Conservation (phyloP, 2,113 vertebrate genomes). For the Emberiza fucata region DNA sequence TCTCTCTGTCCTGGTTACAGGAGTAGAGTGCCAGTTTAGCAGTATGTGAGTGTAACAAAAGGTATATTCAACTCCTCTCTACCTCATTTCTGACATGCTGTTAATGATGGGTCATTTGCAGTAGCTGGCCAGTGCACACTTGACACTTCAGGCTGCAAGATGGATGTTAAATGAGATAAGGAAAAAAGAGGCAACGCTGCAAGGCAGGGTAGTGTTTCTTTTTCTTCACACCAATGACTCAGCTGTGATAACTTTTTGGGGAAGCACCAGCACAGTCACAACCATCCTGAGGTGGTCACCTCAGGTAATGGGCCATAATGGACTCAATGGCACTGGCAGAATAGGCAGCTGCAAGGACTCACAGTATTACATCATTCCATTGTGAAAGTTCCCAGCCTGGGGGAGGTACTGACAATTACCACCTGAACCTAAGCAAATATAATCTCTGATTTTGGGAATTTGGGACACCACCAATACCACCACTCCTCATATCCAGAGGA, state of each 20-base stretch:
- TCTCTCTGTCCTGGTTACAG: not conserved
- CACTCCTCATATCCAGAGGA: not conserved
- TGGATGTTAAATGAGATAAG: not conserved
- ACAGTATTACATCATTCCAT: too few relatives aligned
- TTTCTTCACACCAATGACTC: not conserved
- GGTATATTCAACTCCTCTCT: not conserved
- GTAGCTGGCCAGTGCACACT: not conserved
- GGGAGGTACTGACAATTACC: not conserved
- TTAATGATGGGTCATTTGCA: not conserved
- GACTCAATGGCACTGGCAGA: not conserved
- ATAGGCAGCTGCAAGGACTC: not conserved
- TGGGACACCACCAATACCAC: not conserved
- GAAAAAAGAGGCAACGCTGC: not conserved
- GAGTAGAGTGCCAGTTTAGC: not conserved
- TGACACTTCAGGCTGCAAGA: not conserved
- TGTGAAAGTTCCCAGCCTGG: too few relatives aligned
- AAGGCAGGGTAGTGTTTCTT: not conserved
- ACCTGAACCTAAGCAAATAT: not conserved
- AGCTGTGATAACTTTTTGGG: not conserved
- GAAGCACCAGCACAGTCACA: not conserved
- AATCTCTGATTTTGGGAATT: not conserved
- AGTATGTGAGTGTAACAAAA: not conserved
- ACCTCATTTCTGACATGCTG: not conserved
- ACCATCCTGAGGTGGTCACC: not conserved
- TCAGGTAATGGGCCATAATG: not conserved